Evolutionary conservation across 2,888 invertebrate genomes (phyloP).

Genomic region (Tetramorium bicarinatum): DNA sequence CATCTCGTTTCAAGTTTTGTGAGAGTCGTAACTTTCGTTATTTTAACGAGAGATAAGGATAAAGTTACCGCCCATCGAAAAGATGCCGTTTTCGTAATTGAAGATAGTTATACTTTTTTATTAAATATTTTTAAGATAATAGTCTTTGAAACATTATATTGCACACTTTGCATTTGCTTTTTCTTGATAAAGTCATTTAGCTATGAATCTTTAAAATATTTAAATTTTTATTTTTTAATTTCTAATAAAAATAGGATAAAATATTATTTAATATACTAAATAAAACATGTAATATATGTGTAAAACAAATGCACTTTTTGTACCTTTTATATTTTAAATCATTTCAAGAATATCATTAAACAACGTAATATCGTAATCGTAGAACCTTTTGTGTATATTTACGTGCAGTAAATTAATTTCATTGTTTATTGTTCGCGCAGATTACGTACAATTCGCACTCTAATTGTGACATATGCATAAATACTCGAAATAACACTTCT

Average conservation of each 20-base stretch:
- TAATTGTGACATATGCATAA: constrained; percentile 44
- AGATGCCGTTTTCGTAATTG: neutral
- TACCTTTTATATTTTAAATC: neutral
- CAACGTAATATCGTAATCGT: neutral
- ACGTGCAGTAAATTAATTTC: constrained; percentile 16
- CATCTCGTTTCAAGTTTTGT: constrained; percentile 59
- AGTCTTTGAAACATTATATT: neutral
- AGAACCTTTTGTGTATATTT: neutral
- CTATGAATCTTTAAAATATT: neutral
- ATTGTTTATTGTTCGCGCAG: constrained; percentile 14
- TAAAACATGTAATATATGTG: neutral
- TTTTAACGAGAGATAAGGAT: constrained; percentile 32
- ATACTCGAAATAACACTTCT: neutral
- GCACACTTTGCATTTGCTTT: neutral
- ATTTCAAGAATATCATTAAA: constrained; percentile 27
- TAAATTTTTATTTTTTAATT: neutral
- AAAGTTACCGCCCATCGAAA: constrained; percentile 18
- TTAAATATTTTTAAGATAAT: constrained; percentile 1
- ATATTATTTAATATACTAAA: neutral
- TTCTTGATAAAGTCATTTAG: neutral
- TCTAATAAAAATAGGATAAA: neutral
- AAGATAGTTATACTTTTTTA: constrained; percentile 36
- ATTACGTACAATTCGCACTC: neutral
- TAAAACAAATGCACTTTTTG: neutral
- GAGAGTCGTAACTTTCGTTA: constrained; percentile 47